Conservation (phyloP, 2,797 vertebrate genomes). For the Vespertilio murinus region DNA sequence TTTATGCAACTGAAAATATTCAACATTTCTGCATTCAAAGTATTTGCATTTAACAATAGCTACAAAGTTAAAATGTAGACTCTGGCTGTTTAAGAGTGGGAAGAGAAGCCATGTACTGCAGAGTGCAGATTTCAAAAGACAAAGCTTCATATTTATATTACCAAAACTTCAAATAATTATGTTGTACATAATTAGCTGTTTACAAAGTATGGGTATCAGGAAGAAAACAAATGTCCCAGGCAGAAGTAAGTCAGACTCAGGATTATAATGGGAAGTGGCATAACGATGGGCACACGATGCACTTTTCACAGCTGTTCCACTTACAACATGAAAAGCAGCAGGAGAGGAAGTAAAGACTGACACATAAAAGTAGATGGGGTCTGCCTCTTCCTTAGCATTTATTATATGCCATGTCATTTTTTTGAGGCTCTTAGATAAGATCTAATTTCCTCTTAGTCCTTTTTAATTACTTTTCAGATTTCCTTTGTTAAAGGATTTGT, state of each 20-base stretch:
- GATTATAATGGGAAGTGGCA: neutral
- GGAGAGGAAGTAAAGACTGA: neutral
- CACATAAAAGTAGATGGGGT: neutral
- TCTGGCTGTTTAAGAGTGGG: neutral
- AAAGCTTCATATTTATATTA: neutral
- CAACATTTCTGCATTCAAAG: neutral
- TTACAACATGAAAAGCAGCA: neutral
- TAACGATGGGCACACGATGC: neutral
- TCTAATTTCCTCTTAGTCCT: neutral
- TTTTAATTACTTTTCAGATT: constrained; percentile 50
- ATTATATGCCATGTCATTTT: neutral
- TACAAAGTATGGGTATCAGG: neutral
- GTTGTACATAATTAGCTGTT: neutral
- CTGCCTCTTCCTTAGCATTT: neutral
- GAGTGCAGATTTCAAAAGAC: neutral
- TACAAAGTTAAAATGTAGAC: neutral
- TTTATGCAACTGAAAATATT: constrained; percentile 39
- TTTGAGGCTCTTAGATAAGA: constrained; percentile 42
- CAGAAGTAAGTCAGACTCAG: neutral
- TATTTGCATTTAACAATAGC: neutral
- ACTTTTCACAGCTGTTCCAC: neutral
- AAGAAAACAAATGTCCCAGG: neutral
- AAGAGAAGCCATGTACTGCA: neutral
- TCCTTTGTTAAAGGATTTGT: constrained; percentile 41
- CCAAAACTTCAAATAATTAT: neutral